Conservation (phyloP, 2,888 invertebrate species). For the Athalia circularis region DNA sequence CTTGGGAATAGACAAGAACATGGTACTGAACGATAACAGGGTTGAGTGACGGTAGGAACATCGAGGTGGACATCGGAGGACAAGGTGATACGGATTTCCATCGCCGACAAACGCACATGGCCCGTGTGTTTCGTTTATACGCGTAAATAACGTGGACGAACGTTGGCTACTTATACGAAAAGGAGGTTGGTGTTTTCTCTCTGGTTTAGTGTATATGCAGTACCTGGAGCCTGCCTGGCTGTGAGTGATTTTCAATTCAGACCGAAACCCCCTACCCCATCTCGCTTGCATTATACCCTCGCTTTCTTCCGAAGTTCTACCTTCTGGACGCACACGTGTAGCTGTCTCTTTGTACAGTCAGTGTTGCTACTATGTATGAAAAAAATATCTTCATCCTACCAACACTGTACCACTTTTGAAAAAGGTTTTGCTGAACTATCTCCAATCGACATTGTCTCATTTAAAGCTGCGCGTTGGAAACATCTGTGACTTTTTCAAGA, state of each 20-base stretch:
- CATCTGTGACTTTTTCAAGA: too few species aligned
- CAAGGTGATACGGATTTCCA: constrained; percentile 36
- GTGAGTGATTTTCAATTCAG: constrained; percentile 49
- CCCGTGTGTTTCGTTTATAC: constrained; percentile 22
- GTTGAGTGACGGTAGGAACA: constrained; percentile 23
- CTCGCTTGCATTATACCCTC: constrained; percentile 3
- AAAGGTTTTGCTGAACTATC: too few species aligned
- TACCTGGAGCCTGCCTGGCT: constrained; percentile 18
- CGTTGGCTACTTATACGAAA: constrained; percentile 32
- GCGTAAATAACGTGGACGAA: constrained; percentile 34
- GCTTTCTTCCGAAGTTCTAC: constrained; percentile 5
- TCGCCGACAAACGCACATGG: constrained; percentile 25
- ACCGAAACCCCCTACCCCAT: constrained; percentile 19
- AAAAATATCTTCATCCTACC: constrained; percentile 46
- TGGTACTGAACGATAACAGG: constrained; percentile 12
- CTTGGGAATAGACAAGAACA: constrained; percentile 19
- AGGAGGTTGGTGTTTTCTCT: constrained; percentile 34
- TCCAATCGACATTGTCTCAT: too few species aligned
- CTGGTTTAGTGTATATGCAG: background rate
- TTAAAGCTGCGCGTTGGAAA: too few species aligned
- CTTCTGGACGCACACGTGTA: constrained; percentile 41
- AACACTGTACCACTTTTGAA: background rate
- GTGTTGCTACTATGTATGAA: constrained; percentile 36
- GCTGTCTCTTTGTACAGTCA: constrained; percentile 47
- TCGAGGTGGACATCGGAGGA: constrained; percentile 9